Conservation (phyloP, 2,888 invertebrate genomes). For the Stramonita haemastoma region DNA sequence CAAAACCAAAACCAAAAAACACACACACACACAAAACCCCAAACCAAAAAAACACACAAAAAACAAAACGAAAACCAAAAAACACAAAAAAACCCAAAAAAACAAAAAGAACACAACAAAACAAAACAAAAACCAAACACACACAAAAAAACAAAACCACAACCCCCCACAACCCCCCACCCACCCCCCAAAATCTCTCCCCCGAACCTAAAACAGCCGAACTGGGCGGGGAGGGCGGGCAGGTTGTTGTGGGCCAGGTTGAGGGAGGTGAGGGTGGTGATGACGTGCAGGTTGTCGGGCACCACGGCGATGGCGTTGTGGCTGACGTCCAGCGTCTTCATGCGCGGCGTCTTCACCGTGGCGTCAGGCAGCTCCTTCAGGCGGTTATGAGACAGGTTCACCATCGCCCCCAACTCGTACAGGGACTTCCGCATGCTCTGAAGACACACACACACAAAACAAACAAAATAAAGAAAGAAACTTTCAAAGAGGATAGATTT, state of each 20-base stretch:
- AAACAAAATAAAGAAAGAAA: too few relatives aligned
- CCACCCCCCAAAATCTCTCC: background rate
- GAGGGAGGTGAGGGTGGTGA: constrained; percentile 58
- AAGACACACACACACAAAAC: too few relatives aligned
- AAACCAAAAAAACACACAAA: background rate
- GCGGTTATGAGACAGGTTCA: constrained; percentile 68
- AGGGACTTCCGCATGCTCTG: constrained; percentile 67
- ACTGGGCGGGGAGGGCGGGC: constrained; percentile 63
- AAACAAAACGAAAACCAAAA: background rate
- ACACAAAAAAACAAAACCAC: too few relatives aligned
- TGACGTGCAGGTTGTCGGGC: constrained; percentile 82
- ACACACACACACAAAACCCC: background rate
- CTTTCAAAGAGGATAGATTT: too few relatives aligned
- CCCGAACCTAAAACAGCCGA: constrained; percentile 58
- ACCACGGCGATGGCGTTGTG: constrained; percentile 87
- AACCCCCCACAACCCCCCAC: background rate
- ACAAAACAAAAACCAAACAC: too few relatives aligned
- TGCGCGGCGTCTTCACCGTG: constrained; percentile 68
- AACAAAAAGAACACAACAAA: background rate
- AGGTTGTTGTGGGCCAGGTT: constrained; percentile 67
- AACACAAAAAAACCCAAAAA: background rate
- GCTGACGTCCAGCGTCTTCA: constrained; percentile 82
- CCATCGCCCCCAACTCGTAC: constrained; percentile 69
- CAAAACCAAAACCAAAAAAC: background rate
- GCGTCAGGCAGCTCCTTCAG: constrained; percentile 69